These are phyloP conservation scores for Smutsia temminckii DNA, from an alignment of 2,797 vertebrate species.

Conservation along the genomic window DNA sequence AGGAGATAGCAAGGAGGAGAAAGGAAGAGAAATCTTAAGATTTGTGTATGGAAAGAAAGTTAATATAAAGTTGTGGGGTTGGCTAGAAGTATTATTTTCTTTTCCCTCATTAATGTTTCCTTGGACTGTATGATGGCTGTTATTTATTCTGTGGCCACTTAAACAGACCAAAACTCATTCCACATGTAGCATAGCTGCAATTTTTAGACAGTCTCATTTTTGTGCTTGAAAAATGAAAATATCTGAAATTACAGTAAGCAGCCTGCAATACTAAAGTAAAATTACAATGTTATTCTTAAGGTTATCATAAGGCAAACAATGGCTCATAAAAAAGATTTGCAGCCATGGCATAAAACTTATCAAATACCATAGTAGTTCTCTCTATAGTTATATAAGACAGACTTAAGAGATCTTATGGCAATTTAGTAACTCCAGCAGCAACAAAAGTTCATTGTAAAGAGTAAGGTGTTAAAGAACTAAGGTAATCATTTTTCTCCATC, in stretches of 20 bases:
- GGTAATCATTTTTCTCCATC: constrained; percentile 37
- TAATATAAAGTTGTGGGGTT: not conserved
- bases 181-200: not conserved
- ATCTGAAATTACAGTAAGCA: constrained; percentile 21
- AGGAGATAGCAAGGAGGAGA: not conserved
- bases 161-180: constrained; percentile 38
- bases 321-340: constrained; percentile 60
- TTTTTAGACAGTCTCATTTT: constrained; percentile 47
- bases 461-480: not conserved
- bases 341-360: constrained; percentile 34
- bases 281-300: constrained; percentile 69
- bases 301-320: constrained; percentile 61
- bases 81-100: not conserved
- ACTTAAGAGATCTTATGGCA: not conserved
- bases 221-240: constrained; percentile 57
- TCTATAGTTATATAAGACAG: not conserved
- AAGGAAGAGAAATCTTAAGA: constrained; percentile 1
- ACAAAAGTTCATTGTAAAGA: constrained; percentile 27
- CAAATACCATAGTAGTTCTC: constrained; percentile 36
- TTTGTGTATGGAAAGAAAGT: constrained; percentile 15
- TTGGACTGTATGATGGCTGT: not conserved
- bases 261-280: constrained; percentile 49
- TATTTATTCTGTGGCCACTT: constrained; percentile 49
- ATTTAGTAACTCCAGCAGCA: not conserved
- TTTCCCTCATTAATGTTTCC: not conserved